Conservation (phyloP, 2,888 invertebrate species). For the Papilio demoleus region DNA sequence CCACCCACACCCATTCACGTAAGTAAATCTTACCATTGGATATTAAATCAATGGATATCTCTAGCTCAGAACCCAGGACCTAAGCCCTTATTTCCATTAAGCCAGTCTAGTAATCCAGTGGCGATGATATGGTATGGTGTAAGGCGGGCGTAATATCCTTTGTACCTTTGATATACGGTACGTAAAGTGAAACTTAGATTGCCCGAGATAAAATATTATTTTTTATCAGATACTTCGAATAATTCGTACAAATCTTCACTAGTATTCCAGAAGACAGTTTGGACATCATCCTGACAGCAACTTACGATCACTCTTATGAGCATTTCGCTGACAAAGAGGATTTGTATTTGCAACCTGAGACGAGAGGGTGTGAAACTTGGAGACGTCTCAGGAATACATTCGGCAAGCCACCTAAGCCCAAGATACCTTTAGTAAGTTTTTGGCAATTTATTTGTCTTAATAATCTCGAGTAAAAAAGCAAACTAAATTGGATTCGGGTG, state of each 20-base stretch:
- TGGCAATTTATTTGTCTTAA: neutral
- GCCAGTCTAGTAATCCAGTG: neutral
- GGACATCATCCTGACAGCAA: constrained; percentile 86
- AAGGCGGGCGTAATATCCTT: no score
- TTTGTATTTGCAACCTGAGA: constrained; percentile 87
- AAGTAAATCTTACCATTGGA: constrained; percentile 50
- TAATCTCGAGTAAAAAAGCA: neutral
- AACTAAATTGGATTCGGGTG: neutral
- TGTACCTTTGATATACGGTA: no score
- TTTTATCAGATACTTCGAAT: constrained; percentile 1
- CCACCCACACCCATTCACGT: constrained; percentile 76
- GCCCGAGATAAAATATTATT: neutral
- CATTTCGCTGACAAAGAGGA: constrained; percentile 86
- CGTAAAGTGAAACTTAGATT: no score
- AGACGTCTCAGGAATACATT: constrained; percentile 86
- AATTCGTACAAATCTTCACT: constrained; percentile 23
- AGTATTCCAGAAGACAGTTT: constrained; percentile 87
- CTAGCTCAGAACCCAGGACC: neutral
- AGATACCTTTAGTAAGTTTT: constrained; percentile 75
- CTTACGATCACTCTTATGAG: constrained; percentile 87
- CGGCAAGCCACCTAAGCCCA: constrained; percentile 70
- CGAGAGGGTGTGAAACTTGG: constrained; percentile 86
- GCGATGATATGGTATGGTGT: no score
- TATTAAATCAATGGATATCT: neutral
- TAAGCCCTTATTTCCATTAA: neutral